phyloP scores from a whole-genome alignment of 2,888 invertebrate species.

The Opisthograptis luteolata region DNA sequence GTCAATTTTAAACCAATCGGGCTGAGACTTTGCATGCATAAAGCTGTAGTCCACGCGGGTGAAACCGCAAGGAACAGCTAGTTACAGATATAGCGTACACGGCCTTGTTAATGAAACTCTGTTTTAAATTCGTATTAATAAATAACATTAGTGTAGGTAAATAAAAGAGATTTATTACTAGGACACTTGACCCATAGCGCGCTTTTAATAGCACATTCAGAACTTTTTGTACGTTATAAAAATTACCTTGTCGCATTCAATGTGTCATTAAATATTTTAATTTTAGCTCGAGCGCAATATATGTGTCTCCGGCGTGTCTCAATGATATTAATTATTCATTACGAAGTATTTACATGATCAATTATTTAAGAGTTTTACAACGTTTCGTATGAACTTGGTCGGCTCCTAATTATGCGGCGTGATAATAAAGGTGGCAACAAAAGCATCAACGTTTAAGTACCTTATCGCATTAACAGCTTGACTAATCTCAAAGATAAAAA shows the following conservation, averaged over 20 bases:
- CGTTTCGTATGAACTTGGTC: slow-evolving; percentile 3
- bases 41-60: too few species aligned
- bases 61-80: too few species aligned
- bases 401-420: slow-evolving; percentile 10
- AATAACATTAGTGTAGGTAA: not conserved
- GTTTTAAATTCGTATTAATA: too few species aligned
- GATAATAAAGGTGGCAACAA: not conserved
- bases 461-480: not conserved
- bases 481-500: not conserved
- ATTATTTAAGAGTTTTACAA: slow-evolving; percentile 42
- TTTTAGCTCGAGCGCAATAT: slow-evolving; percentile 14
- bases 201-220: slow-evolving; percentile 2
- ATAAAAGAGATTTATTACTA: slow-evolving; percentile 16
- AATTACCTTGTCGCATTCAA: slow-evolving; percentile 6
- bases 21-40: too few species aligned
- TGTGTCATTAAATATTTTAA: slow-evolving; percentile 14
- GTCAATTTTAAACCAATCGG: too few species aligned
- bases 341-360: slow-evolving; percentile 43
- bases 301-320: slow-evolving; percentile 17
- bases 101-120: too few species aligned
- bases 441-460: not conserved
- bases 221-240: slow-evolving; percentile 7
- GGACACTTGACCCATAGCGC: not conserved
- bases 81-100: too few species aligned
- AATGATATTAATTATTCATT: slow-evolving; percentile 43